Evolutionary conservation across 2,797 vertebrate genomes (phyloP).

Genomic region (Harpagifer antarcticus): DNA sequence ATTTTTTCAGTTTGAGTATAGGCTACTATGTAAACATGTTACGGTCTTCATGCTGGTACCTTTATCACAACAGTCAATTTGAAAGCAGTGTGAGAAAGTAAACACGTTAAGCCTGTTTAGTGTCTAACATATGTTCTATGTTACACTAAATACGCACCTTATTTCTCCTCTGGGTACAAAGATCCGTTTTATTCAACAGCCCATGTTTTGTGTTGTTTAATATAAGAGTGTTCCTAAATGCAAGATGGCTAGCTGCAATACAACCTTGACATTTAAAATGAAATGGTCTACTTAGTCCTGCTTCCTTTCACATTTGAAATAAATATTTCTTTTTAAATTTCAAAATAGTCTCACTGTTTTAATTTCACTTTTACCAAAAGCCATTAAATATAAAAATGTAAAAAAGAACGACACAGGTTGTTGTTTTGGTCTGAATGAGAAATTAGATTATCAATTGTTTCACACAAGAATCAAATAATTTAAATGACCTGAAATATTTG

Average conservation of each 20-base stretch:
- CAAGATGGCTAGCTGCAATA: not conserved
- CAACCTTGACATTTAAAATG: not conserved
- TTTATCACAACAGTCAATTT: not conserved
- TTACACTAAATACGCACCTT: not conserved
- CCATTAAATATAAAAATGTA: too few relatives aligned
- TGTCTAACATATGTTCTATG: not conserved
- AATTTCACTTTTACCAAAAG: too few relatives aligned
- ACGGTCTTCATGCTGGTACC: not conserved
- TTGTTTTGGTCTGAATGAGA: not conserved
- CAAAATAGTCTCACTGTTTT: not conserved
- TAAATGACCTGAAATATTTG: not conserved
- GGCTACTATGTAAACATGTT: too few relatives aligned
- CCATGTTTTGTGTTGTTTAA: not conserved
- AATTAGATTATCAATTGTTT: not conserved
- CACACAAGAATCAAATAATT: not conserved
- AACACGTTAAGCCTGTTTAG: not conserved
- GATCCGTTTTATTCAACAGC: not conserved
- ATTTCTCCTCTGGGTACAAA: not conserved
- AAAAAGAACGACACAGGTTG: not conserved
- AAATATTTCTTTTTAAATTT: too few relatives aligned
- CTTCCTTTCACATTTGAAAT: too few relatives aligned
- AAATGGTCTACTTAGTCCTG: not conserved
- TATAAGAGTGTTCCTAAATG: not conserved
- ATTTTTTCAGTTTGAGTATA: not conserved
- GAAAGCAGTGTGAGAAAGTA: constrained; percentile 2